These are phyloP conservation scores for Callyntrura sp. DNA, from an alignment of 2,888 invertebrate species.

Conservation along the genomic window DNA sequence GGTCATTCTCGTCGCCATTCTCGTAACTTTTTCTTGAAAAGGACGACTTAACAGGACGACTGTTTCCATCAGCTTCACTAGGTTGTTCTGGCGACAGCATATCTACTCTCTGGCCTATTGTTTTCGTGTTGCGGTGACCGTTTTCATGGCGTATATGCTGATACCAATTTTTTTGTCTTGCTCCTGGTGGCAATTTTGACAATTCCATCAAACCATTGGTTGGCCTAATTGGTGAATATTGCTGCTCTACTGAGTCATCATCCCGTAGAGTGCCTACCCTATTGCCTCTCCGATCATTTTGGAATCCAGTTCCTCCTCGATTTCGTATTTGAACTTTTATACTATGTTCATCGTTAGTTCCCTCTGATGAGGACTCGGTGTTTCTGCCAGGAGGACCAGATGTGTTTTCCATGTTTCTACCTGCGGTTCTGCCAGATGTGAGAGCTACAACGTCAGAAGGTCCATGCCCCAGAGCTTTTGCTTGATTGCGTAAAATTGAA, in stretches of 20 bases:
- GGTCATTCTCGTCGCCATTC: too few species aligned
- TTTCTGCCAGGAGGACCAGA: background rate
- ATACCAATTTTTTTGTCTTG: conserved; percentile 46
- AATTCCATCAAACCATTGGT: background rate
- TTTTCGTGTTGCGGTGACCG: conserved; percentile 6
- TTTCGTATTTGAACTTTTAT: conserved; percentile 28
- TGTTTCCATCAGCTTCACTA: background rate
- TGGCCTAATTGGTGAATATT: too few species aligned
- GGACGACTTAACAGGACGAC: too few species aligned
- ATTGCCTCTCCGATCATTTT: background rate
- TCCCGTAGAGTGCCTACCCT: background rate
- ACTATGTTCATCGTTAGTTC: background rate
- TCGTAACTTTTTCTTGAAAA: too few species aligned
- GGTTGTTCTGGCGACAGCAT: background rate
- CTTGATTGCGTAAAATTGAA: background rate
- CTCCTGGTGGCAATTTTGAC: background rate
- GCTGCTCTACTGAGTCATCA: background rate
- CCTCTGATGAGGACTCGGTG: background rate
- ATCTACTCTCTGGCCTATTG: background rate
- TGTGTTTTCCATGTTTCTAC: background rate
- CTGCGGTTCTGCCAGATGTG: background rate
- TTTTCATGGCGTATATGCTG: conserved; percentile 50
- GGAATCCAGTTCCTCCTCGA: conserved; percentile 44
- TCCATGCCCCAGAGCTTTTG: background rate
- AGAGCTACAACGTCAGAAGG: background rate